These are phyloP conservation scores for Lagopus muta DNA, from an alignment of 2,113 vertebrate species.

Conservation along the genomic window DNA sequence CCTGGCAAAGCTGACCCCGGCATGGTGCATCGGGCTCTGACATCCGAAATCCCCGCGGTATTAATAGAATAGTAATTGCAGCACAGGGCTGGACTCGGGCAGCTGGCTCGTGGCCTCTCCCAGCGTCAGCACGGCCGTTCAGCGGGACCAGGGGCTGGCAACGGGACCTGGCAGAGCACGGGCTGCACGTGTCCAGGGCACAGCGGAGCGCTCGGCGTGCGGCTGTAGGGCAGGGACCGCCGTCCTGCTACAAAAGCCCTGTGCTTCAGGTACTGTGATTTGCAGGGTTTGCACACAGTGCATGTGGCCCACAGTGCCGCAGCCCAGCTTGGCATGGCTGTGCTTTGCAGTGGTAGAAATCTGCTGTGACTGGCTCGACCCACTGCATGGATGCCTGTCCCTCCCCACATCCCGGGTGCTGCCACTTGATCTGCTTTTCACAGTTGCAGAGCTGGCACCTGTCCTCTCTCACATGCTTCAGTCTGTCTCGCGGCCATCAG, in stretches of 20 bases:
- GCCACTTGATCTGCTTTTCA: constrained; percentile 46
- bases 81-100: constrained; percentile 20
- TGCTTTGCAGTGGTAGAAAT: neutral
- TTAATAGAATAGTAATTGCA: constrained; percentile 73
- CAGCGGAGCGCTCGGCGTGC: neutral
- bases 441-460: constrained; percentile 57
- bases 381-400: neutral
- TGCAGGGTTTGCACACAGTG: neutral
- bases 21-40: neutral
- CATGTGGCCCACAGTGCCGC: rapidly evolving
- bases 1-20: neutral
- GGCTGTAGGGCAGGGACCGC: neutral
- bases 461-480: constrained; percentile 68
- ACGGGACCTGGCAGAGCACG: neutral
- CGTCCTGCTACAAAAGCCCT: neutral
- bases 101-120: neutral
- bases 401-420: neutral
- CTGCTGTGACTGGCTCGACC: neutral
- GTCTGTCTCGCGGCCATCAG: constrained; percentile 21
- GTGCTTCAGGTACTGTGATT: neutral
- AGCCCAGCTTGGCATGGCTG: neutral
- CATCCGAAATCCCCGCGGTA: constrained; percentile 58
- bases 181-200: neutral
- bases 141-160: neutral
- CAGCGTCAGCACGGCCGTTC: neutral